A percentile compares a stretch with the other conserved stretches of the same genome.
Conservation (phyloP, 2,888 invertebrate genomes). For the Stenolophus ochropezus region DNA sequence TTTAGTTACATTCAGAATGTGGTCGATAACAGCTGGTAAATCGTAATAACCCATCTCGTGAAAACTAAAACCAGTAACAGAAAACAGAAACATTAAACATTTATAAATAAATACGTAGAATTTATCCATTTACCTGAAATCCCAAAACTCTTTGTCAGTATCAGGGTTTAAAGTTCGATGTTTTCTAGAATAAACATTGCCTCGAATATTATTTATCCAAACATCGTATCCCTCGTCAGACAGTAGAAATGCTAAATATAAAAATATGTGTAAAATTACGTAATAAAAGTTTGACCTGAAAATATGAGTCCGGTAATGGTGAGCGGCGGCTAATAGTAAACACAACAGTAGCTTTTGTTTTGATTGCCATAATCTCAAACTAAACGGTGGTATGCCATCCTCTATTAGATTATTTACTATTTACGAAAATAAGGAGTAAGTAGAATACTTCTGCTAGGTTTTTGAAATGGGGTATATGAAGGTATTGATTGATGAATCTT, state of each 20-base stretch:
- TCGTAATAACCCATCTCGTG: constrained; percentile 80
- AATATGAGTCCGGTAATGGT: no score
- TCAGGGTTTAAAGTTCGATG: constrained; percentile 48
- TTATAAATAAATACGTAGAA: neutral
- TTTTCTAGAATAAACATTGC: constrained; percentile 48
- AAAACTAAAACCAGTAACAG: constrained; percentile 72
- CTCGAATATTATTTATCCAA: constrained; percentile 45
- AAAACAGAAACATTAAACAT: neutral
- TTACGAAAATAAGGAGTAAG: no score
- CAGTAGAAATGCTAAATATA: constrained; percentile 40
- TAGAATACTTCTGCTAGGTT: no score
- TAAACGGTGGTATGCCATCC: no score
- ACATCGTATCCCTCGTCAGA: constrained; percentile 47
- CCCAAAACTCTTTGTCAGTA: constrained; percentile 49
- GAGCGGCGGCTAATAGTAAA: no score
- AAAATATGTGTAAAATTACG: neutral
- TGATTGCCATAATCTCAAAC: no score
- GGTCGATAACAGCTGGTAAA: constrained; percentile 78
- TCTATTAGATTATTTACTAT: no score
- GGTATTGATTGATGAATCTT: no score
- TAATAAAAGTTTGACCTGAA: neutral
- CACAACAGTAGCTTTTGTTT: no score
- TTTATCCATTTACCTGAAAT: constrained; percentile 44
- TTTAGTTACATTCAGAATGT: constrained; percentile 74
- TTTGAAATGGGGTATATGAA: no score